phyloP scores from a whole-genome alignment of 2,797 vertebrate species.

The Scarus forsteni region DNA sequence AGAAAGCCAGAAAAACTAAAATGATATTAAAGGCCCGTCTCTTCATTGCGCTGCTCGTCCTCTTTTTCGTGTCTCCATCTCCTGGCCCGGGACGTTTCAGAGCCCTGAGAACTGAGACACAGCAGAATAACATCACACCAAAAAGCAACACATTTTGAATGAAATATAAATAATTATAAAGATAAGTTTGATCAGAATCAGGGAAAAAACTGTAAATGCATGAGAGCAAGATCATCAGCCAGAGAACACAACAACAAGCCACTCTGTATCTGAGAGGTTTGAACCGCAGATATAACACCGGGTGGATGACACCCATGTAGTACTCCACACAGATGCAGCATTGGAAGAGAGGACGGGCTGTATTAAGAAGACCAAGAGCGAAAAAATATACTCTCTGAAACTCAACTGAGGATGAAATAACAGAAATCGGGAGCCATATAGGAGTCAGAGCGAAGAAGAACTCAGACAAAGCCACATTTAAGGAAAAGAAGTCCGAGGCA shows the following conservation, averaged over 20 bases:
- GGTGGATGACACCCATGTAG: slow-evolving; percentile 42
- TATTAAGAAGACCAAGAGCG: background rate
- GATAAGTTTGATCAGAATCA: rapidly evolving
- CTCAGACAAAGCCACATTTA: slow-evolving; percentile 40
- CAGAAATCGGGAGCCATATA: rapidly evolving
- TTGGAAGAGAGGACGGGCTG: slow-evolving; percentile 40
- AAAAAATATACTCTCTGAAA: background rate
- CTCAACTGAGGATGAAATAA: rapidly evolving
- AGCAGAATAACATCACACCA: slow-evolving; percentile 29
- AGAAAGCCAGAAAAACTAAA: background rate
- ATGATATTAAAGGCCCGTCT: slow-evolving; percentile 42
- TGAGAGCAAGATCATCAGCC: slow-evolving; percentile 21
- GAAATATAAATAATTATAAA: slow-evolving; percentile 26
- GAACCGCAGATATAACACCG: slow-evolving; percentile 33
- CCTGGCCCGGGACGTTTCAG: slow-evolving; percentile 36
- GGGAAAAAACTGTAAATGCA: slow-evolving; percentile 5
- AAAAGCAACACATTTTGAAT: slow-evolving; percentile 11
- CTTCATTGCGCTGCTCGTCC: slow-evolving; percentile 24
- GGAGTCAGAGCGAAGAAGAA: background rate
- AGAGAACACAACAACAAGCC: slow-evolving; percentile 16
- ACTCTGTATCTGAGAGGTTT: slow-evolving; percentile 50
- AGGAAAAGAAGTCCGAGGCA: slow-evolving; percentile 38
- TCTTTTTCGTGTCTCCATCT: slow-evolving; percentile 8
- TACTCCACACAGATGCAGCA: slow-evolving; percentile 45
- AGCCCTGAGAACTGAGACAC: slow-evolving; percentile 29